Base-by-base conservation (phyloP, 2,113 vertebrate genomes). In the Ploceus nigricollis region DNA sequence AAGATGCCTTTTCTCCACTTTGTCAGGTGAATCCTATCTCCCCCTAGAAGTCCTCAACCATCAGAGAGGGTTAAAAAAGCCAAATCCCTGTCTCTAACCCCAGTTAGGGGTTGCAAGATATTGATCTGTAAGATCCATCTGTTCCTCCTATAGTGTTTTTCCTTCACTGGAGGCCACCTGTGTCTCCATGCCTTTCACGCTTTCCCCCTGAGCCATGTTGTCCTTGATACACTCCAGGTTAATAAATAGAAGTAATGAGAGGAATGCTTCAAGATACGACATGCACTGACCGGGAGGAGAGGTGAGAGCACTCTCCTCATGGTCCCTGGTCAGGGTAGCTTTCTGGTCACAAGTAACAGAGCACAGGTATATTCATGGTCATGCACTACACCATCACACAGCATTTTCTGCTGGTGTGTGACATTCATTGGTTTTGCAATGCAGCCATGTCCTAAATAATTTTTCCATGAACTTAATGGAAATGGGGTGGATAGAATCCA, bases 341-440 rank as follows among this genome's bases (percentile, higher is more conserved):
- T 79, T 82, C 53, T 88, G 15, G 15, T 82, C 70, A 76, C 35
- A 28, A 30, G 70, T 58, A 71, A 22, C 33, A 75, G 63, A 90
- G 47, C 31, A 61, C 0, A 0, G 50, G 17, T 66, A 23, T 53
- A n/a, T 44, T 45, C 2, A 5, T n/a, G 54, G 13, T 42, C 13
- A 1, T 39, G 18, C 65, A 53, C 64, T 40, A 28, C 20, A 50
- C 27, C 40, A 30, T 88, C 40, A 37, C 40, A 3, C 17, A 47
- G 33, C 24, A 24, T 44, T 82, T 45, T 63, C 48, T 64, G 16
- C 42, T 82, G 19, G 37, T 56, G 8, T 47, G 14, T 76, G 48
- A 47, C 48, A 31, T 64, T 45, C 22, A 37, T 35, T 76, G 22
- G 19, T 37, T 90, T 83, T 88, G 71, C 63, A 83, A 3, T 35